Conservation (phyloP, 2,797 vertebrate genomes). For the Discoglossus pictus region DNA sequence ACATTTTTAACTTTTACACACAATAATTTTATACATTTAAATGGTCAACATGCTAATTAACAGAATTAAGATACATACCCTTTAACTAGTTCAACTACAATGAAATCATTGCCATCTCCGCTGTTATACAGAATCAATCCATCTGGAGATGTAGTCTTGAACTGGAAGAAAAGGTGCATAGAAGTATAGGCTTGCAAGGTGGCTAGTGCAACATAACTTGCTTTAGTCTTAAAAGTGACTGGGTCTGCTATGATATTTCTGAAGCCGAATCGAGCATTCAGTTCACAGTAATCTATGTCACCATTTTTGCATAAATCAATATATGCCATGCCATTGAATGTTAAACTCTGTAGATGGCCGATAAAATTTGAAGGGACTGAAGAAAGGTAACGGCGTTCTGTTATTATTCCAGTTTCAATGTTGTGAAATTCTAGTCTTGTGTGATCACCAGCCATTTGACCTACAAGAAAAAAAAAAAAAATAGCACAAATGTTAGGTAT, state of each 20-base stretch:
- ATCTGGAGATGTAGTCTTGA: slow-evolving; percentile 96
- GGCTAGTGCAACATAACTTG: slow-evolving; percentile 90
- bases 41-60: too few relatives aligned
- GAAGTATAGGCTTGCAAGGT: slow-evolving; percentile 96
- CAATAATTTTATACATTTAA: background rate
- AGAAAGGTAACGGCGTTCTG: slow-evolving; percentile 89
- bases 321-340: slow-evolving; percentile 97
- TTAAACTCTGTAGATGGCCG: slow-evolving; percentile 94
- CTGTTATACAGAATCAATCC: slow-evolving; percentile 96
- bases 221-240: slow-evolving; percentile 96
- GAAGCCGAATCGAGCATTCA: slow-evolving; percentile 96
- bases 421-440: slow-evolving; percentile 98
- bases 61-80: slow-evolving; percentile 87
- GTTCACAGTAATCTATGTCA: slow-evolving; percentile 97
- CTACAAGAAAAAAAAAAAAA: slow-evolving; percentile 71
- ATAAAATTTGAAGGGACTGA: slow-evolving; percentile 96
- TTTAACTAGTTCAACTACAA: slow-evolving; percentile 97
- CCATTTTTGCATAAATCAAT: slow-evolving; percentile 98
- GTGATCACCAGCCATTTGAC: slow-evolving; percentile 97
- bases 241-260: slow-evolving; percentile 98
- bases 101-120: slow-evolving; percentile 97
- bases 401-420: slow-evolving; percentile 97
- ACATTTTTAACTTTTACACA: background rate
- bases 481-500: background rate
- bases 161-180: slow-evolving; percentile 99